phyloP scores from a whole-genome alignment of 2,797 vertebrate genomes.

The Phrynocephalus vlangalii region DNA sequence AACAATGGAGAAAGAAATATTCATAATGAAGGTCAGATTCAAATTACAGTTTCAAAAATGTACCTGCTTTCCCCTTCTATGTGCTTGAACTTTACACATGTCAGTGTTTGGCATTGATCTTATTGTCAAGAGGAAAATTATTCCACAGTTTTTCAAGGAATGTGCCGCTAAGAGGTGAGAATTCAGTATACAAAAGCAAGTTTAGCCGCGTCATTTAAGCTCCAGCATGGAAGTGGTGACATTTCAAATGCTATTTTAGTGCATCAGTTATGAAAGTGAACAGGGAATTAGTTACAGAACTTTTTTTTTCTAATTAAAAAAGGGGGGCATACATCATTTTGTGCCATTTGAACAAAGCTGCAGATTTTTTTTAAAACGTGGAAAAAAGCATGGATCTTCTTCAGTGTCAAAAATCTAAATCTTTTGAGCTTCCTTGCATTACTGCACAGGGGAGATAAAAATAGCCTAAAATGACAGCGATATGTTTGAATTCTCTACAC shows the following conservation, averaged over 20 bases:
- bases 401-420: conserved; percentile 51
- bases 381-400: not conserved
- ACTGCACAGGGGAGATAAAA: conserved; percentile 56
- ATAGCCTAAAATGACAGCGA: conserved; percentile 25
- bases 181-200: conserved; percentile 51
- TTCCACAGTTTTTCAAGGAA: conserved; percentile 49
- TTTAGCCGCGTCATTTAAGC: conserved; percentile 45
- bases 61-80: conserved; percentile 1
- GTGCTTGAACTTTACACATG: conserved; percentile 33
- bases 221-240: conserved; percentile 18
- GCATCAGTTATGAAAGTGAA: conserved; percentile 47
- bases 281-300: conserved; percentile 48
- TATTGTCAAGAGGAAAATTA: conserved; percentile 38
- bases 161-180: conserved; percentile 46
- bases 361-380: not conserved
- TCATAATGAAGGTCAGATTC: not conserved
- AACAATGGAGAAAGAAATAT: not conserved
- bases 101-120: conserved; percentile 41
- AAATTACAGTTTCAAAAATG: conserved; percentile 38
- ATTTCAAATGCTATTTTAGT: conserved; percentile 55
- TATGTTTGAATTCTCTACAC: conserved; percentile 44
- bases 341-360: not conserved
- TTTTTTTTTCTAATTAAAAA: conserved; percentile 55
- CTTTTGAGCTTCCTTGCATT: conserved; percentile 47
- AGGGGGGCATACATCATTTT: conserved; percentile 57